Evolutionary conservation across 1,140 invertebrate species (phyloP).

Genomic region (Lordiphosa stackelbergi): DNA sequence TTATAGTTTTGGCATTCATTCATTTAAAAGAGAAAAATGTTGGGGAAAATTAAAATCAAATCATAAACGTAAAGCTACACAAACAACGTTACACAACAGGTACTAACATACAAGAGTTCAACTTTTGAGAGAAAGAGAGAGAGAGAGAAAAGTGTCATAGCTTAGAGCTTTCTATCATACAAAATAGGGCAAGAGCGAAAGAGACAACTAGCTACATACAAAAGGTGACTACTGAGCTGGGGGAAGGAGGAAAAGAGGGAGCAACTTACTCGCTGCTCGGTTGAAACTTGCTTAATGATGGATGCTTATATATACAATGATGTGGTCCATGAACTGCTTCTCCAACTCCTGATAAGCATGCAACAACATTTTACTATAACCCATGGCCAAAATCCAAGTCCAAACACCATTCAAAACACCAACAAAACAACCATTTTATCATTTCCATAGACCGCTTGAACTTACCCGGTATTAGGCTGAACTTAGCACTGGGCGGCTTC

Average conservation of each 20-base stretch:
- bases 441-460: slow-evolving; percentile 22
- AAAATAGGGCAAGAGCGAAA: slow-evolving; percentile 7
- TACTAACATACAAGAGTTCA: slow-evolving; percentile 8
- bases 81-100: slow-evolving; percentile 16
- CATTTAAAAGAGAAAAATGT: slow-evolving; percentile 37
- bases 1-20: slow-evolving; percentile 25
- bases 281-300: slow-evolving; percentile 39
- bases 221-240: slow-evolving; percentile 2
- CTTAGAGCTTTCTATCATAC: slow-evolving; percentile 1
- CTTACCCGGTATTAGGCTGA: slow-evolving; percentile 77
- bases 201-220: slow-evolving; percentile 20
- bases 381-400: slow-evolving; percentile 21
- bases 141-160: neutral
- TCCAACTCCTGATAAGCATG: slow-evolving; percentile 45
- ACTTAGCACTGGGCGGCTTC: slow-evolving; percentile 63
- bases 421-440: slow-evolving; percentile 28
- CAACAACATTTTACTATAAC: slow-evolving; percentile 39
- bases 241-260: slow-evolving; percentile 10
- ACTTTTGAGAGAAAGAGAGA: slow-evolving; percentile 2
- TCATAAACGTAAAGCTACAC: slow-evolving; percentile 20
- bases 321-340: slow-evolving; percentile 38
- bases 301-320: slow-evolving; percentile 49
- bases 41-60: slow-evolving; percentile 43
- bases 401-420: slow-evolving; percentile 42
- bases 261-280: slow-evolving; percentile 57